Evolutionary conservation across 2,113 vertebrate species (phyloP).

Genomic region (Pelecanus crispus): DNA sequence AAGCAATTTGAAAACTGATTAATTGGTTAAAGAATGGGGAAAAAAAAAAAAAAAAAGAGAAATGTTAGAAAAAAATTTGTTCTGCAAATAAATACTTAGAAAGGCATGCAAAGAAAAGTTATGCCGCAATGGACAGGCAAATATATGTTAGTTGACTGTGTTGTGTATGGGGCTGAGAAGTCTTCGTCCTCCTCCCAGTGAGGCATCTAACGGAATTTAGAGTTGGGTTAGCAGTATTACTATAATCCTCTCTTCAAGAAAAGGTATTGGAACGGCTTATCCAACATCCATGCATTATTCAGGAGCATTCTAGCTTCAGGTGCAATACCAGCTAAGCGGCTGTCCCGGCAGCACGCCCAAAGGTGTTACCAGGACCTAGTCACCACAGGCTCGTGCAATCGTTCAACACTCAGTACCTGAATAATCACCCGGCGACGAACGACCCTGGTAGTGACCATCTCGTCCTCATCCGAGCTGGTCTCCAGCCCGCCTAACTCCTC

Average conservation of each 20-base stretch:
- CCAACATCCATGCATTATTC: background rate
- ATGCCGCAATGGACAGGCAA: background rate
- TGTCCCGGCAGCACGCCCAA: background rate
- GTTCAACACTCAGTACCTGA: conserved; percentile 79
- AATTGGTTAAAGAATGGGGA: conserved; percentile 19
- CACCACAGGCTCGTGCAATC: conserved; percentile 11
- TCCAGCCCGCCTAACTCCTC: conserved; percentile 89
- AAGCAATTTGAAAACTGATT: background rate
- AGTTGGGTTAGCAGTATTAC: background rate
- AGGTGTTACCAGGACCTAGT: background rate
- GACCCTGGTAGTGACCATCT: conserved; percentile 93
- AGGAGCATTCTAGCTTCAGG: background rate
- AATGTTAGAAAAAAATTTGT: background rate
- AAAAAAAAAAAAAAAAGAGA: background rate
- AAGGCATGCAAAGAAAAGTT: conserved; percentile 28
- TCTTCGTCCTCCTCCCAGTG: background rate
- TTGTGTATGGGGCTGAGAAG: background rate
- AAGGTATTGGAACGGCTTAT: background rate
- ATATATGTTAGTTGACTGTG: background rate
- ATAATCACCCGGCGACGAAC: conserved; percentile 93
- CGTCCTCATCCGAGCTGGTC: conserved; percentile 91
- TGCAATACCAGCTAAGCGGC: background rate
- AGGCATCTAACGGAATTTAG: background rate
- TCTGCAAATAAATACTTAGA: background rate
- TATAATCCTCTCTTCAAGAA: background rate